phyloP scores from a whole-genome alignment of 2,113 vertebrate genomes.

The Leucopsar rothschildi region DNA sequence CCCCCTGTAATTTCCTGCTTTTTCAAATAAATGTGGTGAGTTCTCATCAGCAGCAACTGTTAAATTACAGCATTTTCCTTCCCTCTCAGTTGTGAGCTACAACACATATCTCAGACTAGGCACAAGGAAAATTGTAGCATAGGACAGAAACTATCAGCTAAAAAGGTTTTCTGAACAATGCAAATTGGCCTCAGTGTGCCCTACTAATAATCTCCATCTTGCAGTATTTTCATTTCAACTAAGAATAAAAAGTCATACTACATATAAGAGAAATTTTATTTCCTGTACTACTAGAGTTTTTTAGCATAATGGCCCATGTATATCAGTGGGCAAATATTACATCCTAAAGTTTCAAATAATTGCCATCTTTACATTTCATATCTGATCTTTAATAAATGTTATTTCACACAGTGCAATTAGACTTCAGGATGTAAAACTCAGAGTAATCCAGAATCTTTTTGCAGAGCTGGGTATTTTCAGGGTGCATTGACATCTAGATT shows the following conservation, averaged over 20 bases:
- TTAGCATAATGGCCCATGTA: not conserved
- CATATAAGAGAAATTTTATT: conserved; percentile 1
- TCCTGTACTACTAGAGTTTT: not conserved
- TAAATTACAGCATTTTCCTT: not conserved
- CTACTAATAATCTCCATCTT: not conserved
- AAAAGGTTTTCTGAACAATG: not conserved
- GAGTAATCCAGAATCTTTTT: conserved; percentile 30
- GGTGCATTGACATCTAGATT: not conserved
- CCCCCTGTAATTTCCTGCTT: not conserved
- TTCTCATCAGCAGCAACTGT: not conserved
- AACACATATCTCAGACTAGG: not conserved
- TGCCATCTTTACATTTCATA: not conserved
- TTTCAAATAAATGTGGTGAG: not conserved
- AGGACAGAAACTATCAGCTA: not conserved
- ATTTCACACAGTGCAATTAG: conserved; percentile 45
- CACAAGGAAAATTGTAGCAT: not conserved
- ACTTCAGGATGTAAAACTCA: conserved; percentile 15
- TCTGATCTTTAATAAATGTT: conserved; percentile 41
- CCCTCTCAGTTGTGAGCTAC: not conserved
- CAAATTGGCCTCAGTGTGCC: not conserved
- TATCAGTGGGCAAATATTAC: conserved; percentile 20
- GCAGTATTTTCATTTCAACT: conserved; percentile 3
- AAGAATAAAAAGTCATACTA: not conserved
- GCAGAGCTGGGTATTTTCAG: conserved; percentile 20
- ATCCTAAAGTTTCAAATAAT: conserved; percentile 51